Evolutionary conservation across 2,797 vertebrate genomes (phyloP).

Genomic region (Manis crassicaudata): DNA sequence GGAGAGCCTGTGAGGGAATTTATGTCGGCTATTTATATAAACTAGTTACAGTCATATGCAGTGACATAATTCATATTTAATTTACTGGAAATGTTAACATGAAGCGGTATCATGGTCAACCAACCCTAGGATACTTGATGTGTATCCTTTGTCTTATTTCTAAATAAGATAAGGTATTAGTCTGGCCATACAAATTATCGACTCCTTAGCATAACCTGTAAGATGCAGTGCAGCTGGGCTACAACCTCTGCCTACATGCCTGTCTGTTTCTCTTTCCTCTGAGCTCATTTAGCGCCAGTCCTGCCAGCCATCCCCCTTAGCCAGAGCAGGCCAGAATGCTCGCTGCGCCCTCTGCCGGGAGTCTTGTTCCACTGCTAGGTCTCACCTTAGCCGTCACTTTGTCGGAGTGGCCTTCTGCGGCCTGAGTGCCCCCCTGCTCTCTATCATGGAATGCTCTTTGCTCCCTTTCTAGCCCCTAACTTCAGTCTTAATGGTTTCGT

Average conservation of each 20-base stretch:
- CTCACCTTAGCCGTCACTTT: not conserved
- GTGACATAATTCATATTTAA: constrained; percentile 20
- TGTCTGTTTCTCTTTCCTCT: not conserved
- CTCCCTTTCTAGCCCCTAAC: not conserved
- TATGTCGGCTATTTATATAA: not conserved
- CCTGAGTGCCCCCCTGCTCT: not conserved
- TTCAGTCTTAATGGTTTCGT: not conserved
- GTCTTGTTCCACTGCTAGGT: not conserved
- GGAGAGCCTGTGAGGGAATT: not conserved
- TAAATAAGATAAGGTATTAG: not conserved
- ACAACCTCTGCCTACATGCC: not conserved
- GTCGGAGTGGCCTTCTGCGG: not conserved
- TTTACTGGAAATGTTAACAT: not conserved
- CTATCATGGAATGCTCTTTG: accelerated
- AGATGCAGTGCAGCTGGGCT: accelerated
- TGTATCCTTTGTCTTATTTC: not conserved
- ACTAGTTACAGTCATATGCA: not conserved
- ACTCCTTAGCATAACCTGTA: accelerated
- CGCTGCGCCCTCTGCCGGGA: not conserved
- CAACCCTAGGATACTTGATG: not conserved
- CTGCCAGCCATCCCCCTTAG: not conserved
- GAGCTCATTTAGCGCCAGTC: accelerated
- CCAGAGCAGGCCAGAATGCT: not conserved
- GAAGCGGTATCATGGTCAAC: not conserved
- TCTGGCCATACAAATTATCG: not conserved